Evolutionary conservation across 2,888 invertebrate species (phyloP).

Genomic region (Eristalinus sepulchralis): DNA sequence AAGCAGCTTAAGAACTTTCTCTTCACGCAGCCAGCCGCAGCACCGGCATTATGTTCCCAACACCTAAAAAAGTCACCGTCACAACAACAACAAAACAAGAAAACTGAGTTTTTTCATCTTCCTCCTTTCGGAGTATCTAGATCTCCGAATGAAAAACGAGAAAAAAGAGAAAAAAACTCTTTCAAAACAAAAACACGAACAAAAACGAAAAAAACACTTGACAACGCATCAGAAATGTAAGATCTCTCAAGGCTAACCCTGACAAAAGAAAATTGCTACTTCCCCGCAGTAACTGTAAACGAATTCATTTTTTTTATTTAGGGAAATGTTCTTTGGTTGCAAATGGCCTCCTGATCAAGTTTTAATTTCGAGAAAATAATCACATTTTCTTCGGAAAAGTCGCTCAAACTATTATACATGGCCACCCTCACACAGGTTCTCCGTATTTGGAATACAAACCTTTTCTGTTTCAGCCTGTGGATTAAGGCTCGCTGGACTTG

Average conservation of each 20-base stretch:
- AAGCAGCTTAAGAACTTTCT: constrained; percentile 57
- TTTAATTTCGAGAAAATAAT: neutral
- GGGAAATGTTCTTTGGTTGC: neutral
- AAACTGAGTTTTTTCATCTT: neutral
- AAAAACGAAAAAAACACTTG: constrained; percentile 19
- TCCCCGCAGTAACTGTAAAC: constrained; percentile 10
- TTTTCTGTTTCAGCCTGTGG: constrained; percentile 88
- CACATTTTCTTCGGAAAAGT: neutral
- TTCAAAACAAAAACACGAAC: constrained; percentile 19
- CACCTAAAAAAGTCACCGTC: neutral
- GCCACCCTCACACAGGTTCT: neutral
- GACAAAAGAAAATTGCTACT: constrained; percentile 24
- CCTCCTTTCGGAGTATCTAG: constrained; percentile 4
- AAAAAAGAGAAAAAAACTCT: constrained; percentile 5
- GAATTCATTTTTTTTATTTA: neutral
- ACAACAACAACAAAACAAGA: constrained; percentile 1
- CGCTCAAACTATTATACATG: neutral
- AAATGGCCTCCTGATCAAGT: neutral
- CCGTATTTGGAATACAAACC: constrained; percentile 71
- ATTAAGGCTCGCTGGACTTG: constrained; percentile 88
- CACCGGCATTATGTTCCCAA: constrained; percentile 8
- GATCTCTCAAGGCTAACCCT: constrained; percentile 32
- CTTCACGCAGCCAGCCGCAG: constrained; percentile 12
- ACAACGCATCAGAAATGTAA: constrained; percentile 41
- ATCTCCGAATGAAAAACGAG: constrained; percentile 15